Conservation (phyloP, 2,797 vertebrate genomes). For the Dendrocincla tyrannina region DNA sequence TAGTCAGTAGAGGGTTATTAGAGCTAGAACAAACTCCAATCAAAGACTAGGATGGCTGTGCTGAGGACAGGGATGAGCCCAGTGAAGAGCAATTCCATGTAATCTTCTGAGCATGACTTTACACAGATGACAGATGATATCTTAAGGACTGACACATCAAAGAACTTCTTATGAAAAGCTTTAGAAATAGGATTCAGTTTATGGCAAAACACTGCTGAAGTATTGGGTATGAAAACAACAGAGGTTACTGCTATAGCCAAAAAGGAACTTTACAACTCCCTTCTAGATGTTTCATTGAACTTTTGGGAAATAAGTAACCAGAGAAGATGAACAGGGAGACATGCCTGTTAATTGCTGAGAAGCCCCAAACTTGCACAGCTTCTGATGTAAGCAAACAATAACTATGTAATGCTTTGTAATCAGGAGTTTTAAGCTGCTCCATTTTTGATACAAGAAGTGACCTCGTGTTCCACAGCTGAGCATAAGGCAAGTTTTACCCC, state of each 20-base stretch:
- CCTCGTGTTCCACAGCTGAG: not conserved
- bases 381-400: not conserved
- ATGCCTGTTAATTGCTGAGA: not conserved
- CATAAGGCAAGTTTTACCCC: not conserved
- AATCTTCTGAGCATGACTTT: not conserved
- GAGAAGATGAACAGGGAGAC: not conserved
- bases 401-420: not conserved
- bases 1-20: not conserved
- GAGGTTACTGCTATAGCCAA: not conserved
- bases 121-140: not conserved
- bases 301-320: not conserved
- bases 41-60: not conserved
- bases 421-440: not conserved
- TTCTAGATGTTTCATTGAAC: not conserved
- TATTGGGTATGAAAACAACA: not conserved
- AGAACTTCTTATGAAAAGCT: not conserved
- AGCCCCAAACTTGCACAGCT: not conserved
- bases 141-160: constrained; percentile 3
- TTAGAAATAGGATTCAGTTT: not conserved
- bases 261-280: not conserved
- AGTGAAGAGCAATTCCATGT: not conserved
- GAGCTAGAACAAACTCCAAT: not conserved
- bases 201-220: not conserved
- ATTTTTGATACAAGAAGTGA: not conserved
- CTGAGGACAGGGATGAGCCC: not conserved